Conservation (phyloP, 2,113 vertebrate species). For the Protomyctophum bolini region DNA sequence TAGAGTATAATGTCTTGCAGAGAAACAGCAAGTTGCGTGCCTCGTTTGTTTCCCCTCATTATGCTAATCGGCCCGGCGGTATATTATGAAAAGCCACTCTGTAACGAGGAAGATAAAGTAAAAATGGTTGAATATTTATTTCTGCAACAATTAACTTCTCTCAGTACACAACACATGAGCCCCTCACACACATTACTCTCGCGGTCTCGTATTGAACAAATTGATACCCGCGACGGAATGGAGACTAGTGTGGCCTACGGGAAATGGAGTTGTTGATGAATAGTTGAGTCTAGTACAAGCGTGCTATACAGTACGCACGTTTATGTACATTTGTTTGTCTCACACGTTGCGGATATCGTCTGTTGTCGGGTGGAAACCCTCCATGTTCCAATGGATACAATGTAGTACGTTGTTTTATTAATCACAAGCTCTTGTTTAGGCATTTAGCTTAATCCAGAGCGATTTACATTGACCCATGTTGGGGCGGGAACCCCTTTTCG, state of each 20-base stretch:
- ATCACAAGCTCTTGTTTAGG: no score
- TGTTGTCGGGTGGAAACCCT: no score
- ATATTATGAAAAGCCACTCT: constrained; percentile 45
- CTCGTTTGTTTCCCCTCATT: constrained; percentile 56
- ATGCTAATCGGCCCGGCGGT: constrained; percentile 50
- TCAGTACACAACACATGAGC: not conserved
- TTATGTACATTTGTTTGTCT: not conserved
- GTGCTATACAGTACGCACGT: not conserved
- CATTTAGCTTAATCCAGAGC: no score
- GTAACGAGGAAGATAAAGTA: constrained; percentile 63
- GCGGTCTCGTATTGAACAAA: constrained; percentile 35
- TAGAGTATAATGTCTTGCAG: no score
- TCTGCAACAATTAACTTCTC: constrained; percentile 51
- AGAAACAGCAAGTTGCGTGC: no score
- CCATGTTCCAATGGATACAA: no score
- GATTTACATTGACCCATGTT: no score
- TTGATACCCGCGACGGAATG: constrained; percentile 8
- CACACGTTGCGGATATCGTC: not conserved
- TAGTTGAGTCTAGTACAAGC: not conserved
- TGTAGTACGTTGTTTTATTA: no score
- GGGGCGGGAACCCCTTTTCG: no score
- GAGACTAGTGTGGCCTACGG: constrained; percentile 25
- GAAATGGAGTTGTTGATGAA: constrained; percentile 35
- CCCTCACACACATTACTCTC: constrained; percentile 34
- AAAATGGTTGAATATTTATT: constrained; percentile 51